Conservation (phyloP, 2,113 vertebrate species). For the Odobenus rosmarus region DNA sequence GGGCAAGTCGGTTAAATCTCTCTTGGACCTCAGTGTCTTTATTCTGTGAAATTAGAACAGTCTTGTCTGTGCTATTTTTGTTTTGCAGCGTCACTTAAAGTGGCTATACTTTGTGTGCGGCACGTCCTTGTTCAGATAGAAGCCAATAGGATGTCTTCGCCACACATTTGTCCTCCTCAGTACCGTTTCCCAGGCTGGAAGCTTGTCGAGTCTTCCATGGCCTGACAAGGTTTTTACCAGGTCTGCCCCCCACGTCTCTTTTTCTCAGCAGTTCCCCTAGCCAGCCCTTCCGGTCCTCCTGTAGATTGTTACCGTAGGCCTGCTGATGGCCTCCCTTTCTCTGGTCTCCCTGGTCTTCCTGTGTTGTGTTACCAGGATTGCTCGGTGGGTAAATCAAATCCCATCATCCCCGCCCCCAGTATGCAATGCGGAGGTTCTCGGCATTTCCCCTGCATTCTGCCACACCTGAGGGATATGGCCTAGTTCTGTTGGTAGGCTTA, state of each 20-base stretch:
- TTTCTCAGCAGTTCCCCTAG: too few relatives aligned
- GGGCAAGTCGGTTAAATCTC: background rate
- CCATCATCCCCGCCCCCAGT: too few relatives aligned
- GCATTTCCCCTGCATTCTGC: rapidly evolving
- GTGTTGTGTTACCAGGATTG: background rate
- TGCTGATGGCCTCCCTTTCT: background rate
- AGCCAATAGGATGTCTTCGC: background rate
- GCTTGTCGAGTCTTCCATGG: background rate
- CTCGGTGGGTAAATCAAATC: background rate
- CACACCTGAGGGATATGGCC: background rate
- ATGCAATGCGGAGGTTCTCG: background rate
- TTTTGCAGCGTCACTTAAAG: background rate
- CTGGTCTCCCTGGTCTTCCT: background rate
- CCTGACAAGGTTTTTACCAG: background rate
- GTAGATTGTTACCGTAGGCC: background rate
- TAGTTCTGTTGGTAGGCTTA: background rate
- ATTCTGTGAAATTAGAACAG: background rate
- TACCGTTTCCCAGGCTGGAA: background rate
- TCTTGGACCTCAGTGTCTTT: background rate
- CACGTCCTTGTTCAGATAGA: background rate
- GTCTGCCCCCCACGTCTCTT: background rate
- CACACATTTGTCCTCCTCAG: rapidly evolving
- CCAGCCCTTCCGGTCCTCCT: background rate
- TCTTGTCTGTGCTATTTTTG: background rate
- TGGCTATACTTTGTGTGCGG: background rate